Evolutionary conservation across 2,888 invertebrate species (phyloP).

Genomic region (Abrostola triplasia): DNA sequence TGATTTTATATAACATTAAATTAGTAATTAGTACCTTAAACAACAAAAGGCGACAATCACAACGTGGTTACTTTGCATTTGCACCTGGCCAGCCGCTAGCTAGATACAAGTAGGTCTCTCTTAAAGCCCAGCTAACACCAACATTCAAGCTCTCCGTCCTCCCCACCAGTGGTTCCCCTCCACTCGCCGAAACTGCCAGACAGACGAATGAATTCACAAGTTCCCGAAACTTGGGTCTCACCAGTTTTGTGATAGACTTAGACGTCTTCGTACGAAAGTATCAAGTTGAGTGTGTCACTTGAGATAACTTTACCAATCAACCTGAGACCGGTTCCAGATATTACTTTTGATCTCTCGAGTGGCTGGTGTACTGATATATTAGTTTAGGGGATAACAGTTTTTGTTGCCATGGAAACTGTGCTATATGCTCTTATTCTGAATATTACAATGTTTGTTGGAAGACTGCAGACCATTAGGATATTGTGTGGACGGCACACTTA

Average conservation of each 20-base stretch:
- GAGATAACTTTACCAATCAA: conserved; percentile 54
- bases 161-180: conserved; percentile 48
- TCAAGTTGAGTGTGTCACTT: conserved; percentile 42
- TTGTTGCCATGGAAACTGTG: conserved; percentile 3
- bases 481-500: too few species aligned
- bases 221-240: conserved; percentile 75
- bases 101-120: not conserved
- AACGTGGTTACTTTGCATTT: not conserved
- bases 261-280: conserved; percentile 55
- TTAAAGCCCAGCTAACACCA: not conserved
- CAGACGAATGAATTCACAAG: conserved; percentile 85
- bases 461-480: too few species aligned
- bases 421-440: not conserved
- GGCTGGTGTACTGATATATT: conserved; percentile 17
- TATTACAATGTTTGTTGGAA: too few species aligned
- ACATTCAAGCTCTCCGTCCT: conserved; percentile 24
- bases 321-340: conserved; percentile 11
- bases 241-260: conserved; percentile 72
- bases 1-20: too few species aligned
- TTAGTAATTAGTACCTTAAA: too few species aligned
- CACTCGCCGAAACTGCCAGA: conserved; percentile 75
- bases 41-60: not conserved
- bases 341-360: conserved; percentile 18
- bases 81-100: too few species aligned
- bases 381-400: conserved; percentile 11